Evolutionary conservation across 2,113 vertebrate species (phyloP).

Genomic region (Otocyon megalotis): DNA sequence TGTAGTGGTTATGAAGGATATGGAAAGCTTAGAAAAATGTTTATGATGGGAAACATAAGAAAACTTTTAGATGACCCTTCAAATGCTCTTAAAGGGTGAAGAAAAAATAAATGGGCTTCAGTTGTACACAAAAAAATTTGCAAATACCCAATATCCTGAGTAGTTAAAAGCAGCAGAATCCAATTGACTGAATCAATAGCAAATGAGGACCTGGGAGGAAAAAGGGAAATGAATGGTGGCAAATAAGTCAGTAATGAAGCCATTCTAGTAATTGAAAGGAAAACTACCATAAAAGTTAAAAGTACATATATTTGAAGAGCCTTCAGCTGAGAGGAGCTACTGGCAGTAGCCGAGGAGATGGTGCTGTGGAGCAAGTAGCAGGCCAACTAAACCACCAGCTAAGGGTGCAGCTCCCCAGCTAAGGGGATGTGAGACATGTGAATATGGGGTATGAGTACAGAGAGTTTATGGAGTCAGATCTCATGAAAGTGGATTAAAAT

Average conservation of each 20-base stretch:
- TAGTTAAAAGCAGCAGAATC: constrained; percentile 10
- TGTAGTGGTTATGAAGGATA: background rate
- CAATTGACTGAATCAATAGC: background rate
- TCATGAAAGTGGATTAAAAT: background rate
- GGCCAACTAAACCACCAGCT: background rate
- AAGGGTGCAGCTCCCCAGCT: background rate
- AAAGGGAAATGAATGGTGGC: background rate
- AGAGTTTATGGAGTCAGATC: background rate
- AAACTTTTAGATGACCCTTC: background rate
- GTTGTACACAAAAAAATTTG: background rate
- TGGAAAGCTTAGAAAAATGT: background rate
- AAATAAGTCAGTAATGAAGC: background rate
- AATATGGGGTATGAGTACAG: background rate
- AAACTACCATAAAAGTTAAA: background rate
- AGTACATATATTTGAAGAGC: background rate
- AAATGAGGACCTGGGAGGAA: constrained; percentile 7
- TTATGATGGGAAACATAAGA: background rate
- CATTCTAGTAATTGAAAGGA: constrained; percentile 6
- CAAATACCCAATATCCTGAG: background rate
- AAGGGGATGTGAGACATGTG: background rate
- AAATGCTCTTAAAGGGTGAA: background rate
- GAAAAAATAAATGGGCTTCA: background rate
- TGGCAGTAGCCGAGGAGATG: background rate
- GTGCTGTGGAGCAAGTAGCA: background rate
- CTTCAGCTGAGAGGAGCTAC: background rate